Percentiles rank a stretch among this genome's conserved stretches.
Conservation (phyloP, 2,888 invertebrate genomes). For the Agelastica alni region DNA sequence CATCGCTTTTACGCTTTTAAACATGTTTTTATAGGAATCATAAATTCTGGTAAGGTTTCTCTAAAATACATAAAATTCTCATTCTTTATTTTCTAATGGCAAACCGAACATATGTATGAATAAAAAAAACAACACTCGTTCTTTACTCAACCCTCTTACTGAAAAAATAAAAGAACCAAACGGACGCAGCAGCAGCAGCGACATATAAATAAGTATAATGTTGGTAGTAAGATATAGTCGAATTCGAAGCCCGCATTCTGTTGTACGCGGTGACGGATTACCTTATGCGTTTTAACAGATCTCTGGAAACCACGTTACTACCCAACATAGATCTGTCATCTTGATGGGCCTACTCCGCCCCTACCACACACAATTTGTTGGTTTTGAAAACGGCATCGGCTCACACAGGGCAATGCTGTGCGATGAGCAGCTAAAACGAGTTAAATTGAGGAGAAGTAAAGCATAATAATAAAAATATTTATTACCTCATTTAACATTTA, state of each 20-base stretch:
- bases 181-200: slow-evolving; percentile 1
- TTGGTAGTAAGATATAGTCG: slow-evolving; percentile 33
- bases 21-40: no score
- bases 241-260: slow-evolving; percentile 46
- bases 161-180: slow-evolving; percentile 18
- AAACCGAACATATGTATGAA: neutral
- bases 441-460: no score
- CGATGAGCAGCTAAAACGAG: no score
- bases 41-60: no score
- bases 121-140: slow-evolving; percentile 3
- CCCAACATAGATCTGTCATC: slow-evolving; percentile 28
- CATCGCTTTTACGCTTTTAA: no score
- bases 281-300: slow-evolving; percentile 43
- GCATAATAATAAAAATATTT: no score
- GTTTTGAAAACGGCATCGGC: neutral
- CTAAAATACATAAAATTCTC: slow-evolving; percentile 1
- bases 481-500: no score
- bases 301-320: slow-evolving; percentile 26
- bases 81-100: neutral
- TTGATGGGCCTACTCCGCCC: slow-evolving; percentile 8
- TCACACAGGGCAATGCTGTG: no score
- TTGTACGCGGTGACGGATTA: slow-evolving; percentile 51
- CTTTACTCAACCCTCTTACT: slow-evolving; percentile 6
- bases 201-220: slow-evolving; percentile 17
- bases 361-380: slow-evolving; percentile 11